These are phyloP conservation scores for Allygus modestus DNA, from an alignment of 2,888 invertebrate genomes.

Conservation along the genomic window DNA sequence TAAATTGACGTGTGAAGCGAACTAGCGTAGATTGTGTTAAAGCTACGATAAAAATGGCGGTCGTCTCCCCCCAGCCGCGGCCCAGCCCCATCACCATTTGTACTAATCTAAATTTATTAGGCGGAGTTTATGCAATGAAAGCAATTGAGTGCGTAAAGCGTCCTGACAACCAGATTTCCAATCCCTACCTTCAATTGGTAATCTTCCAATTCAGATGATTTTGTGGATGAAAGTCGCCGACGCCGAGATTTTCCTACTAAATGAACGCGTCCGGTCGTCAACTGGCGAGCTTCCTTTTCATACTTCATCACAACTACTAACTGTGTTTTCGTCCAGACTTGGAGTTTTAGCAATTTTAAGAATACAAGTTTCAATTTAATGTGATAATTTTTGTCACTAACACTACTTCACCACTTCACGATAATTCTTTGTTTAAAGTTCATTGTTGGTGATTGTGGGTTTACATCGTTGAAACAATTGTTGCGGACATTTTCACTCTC, in stretches of 20 bases:
- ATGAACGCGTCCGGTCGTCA: constrained; percentile 60
- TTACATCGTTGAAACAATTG: no score
- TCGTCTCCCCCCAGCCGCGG: constrained; percentile 50
- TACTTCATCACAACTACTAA: neutral
- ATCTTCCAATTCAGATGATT: constrained; percentile 65
- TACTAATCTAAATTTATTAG: constrained; percentile 71
- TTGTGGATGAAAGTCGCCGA: constrained; percentile 61
- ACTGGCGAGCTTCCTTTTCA: constrained; percentile 27
- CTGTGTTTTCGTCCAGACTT: neutral
- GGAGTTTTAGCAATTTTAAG: no score
- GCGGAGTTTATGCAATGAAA: constrained; percentile 69
- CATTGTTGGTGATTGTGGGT: no score
- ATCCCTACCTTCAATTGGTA: constrained; percentile 64
- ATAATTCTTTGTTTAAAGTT: no score
- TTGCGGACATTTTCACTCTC: no score
- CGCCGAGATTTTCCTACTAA: constrained; percentile 64
- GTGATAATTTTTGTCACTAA: no score
- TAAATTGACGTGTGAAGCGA: constrained; percentile 65
- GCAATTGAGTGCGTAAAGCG: constrained; percentile 67
- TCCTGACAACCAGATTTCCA: constrained; percentile 53
- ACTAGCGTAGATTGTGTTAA: constrained; percentile 62
- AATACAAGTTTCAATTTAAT: no score
- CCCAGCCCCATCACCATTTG: constrained; percentile 67
- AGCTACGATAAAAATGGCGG: constrained; percentile 66
- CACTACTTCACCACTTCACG: no score